Evolutionary conservation across 1,140 invertebrate species (phyloP).

Genomic region (Goniozus legneri): DNA sequence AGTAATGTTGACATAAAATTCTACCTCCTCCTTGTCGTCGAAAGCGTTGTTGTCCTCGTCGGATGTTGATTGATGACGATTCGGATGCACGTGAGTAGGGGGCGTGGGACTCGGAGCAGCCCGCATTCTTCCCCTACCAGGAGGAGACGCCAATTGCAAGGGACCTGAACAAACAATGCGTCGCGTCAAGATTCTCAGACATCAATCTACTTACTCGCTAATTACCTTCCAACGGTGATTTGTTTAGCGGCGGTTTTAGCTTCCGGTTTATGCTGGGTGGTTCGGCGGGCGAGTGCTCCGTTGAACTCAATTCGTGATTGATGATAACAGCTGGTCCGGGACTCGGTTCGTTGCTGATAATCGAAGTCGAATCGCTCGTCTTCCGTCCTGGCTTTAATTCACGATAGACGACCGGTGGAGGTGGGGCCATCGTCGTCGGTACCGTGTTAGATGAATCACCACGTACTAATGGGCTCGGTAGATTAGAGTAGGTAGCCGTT

Average conservation of each 20-base stretch:
- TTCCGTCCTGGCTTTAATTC: conserved; percentile 72
- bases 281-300: conserved; percentile 46
- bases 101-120: conserved; percentile 57
- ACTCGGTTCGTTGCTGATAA: conserved; percentile 49
- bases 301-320: conserved; percentile 35
- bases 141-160: conserved; percentile 47
- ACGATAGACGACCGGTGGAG: conserved; percentile 62
- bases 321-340: conserved; percentile 31
- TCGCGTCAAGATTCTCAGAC: background rate
- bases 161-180: conserved; percentile 24
- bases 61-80: conserved; percentile 42
- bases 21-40: conserved; percentile 46
- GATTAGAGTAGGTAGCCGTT: conserved; percentile 58
- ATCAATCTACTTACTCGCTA: too few species aligned
- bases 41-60: conserved; percentile 47
- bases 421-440: conserved; percentile 46
- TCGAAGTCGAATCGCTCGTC: conserved; percentile 58
- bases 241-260: conserved; percentile 53
- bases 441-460: conserved; percentile 29
- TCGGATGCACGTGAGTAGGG: conserved; percentile 30
- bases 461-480: conserved; percentile 56
- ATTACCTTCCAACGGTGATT: conserved; percentile 39
- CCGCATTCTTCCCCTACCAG: conserved; percentile 47
- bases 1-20: background rate
- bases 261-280: conserved; percentile 58